A percentile compares a stretch with the other conserved stretches of the same genome.
phyloP scores from a whole-genome alignment of 2,888 invertebrate genomes.

The Ptilodon capucinus region DNA sequence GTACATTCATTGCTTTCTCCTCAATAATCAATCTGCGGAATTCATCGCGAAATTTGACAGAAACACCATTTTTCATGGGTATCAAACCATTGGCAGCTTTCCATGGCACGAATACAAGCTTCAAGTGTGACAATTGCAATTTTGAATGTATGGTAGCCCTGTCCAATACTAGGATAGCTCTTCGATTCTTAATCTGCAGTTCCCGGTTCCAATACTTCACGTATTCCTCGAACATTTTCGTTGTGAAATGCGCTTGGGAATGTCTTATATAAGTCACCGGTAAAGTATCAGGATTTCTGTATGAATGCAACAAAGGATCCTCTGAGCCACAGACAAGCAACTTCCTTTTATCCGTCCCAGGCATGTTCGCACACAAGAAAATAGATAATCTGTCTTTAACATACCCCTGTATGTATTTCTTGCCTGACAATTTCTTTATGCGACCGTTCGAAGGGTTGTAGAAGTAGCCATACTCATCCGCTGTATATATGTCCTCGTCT shows the following conservation, averaged over 20 bases:
- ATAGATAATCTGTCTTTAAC: constrained; percentile 46
- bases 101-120: constrained; percentile 52
- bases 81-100: constrained; percentile 46
- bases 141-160: constrained; percentile 53
- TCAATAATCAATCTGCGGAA: constrained; percentile 42
- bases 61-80: constrained; percentile 51
- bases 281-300: constrained; percentile 41
- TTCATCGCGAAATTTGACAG: constrained; percentile 40
- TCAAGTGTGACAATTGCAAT: constrained; percentile 44
- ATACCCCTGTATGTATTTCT: constrained; percentile 50
- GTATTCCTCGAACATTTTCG: constrained; percentile 50
- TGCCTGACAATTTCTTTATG: constrained; percentile 45
- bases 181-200: constrained; percentile 33
- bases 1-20: constrained; percentile 43
- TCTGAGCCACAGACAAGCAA: constrained; percentile 49
- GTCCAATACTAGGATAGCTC: constrained; percentile 44
- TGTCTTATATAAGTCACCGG: constrained; percentile 51
- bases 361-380: constrained; percentile 48
- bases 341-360: constrained; percentile 47
- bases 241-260: constrained; percentile 47
- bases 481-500: constrained; percentile 51
- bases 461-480: constrained; percentile 50
- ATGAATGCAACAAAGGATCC: constrained; percentile 44
- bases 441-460: constrained; percentile 52
- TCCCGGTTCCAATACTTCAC: constrained; percentile 50